A percentile compares a stretch with the other conserved stretches of the same genome.
These are phyloP conservation scores for Idaea biselata DNA, from an alignment of 2,888 invertebrate genomes.

Conservation along the genomic window DNA sequence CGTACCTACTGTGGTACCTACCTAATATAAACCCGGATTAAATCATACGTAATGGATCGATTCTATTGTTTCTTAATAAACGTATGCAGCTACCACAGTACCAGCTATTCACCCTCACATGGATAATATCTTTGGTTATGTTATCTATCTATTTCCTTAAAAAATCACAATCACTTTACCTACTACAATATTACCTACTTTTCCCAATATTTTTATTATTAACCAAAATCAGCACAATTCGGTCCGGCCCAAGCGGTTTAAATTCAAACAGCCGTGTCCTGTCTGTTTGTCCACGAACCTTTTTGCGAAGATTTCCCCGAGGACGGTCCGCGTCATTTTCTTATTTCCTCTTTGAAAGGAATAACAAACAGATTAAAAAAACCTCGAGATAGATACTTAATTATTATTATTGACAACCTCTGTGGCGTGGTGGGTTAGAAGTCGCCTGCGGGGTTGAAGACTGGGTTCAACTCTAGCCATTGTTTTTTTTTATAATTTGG, in stretches of 20 bases:
- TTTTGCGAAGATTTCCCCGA: constrained; percentile 73
- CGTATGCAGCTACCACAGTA: too few relatives aligned
- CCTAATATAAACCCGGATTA: too few relatives aligned
- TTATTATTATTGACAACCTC: background rate
- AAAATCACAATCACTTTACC: background rate
- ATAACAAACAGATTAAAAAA: constrained; percentile 58
- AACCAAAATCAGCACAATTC: constrained; percentile 8
- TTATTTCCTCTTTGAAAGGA: constrained; percentile 52
- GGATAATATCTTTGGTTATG: background rate
- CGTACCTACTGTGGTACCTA: too few relatives aligned
- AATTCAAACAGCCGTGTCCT: constrained; percentile 48
- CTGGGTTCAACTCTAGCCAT: too few relatives aligned
- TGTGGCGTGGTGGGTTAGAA: background rate
- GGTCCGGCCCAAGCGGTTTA: constrained; percentile 25
- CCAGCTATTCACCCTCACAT: too few relatives aligned
- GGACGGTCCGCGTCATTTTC: constrained; percentile 57
- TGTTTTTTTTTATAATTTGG: too few relatives aligned
- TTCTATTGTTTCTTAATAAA: too few relatives aligned
- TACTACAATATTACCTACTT: background rate
- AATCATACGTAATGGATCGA: too few relatives aligned
- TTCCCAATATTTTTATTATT: constrained; percentile 3
- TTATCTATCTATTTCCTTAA: constrained; percentile 11
- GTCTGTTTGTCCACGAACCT: constrained; percentile 66
- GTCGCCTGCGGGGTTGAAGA: too few relatives aligned
- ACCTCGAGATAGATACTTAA: background rate